phyloP scores from a whole-genome alignment of 1,140 invertebrate genomes.

The Bilobella aurantiaca region DNA sequence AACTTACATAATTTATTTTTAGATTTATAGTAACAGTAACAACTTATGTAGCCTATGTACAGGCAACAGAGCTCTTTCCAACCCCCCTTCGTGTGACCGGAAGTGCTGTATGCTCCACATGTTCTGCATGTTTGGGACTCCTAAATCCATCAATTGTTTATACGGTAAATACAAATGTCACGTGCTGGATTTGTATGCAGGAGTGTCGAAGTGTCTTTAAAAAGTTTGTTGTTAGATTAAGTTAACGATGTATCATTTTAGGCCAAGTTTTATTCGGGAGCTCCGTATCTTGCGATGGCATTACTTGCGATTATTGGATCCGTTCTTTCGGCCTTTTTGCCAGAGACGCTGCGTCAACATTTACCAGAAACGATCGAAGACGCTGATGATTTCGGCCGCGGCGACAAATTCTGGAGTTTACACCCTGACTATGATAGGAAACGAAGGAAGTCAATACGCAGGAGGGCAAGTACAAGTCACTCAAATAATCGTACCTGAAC shows the following conservation, averaged over 20 bases:
- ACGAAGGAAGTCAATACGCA: background rate
- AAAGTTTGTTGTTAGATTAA: too few species aligned
- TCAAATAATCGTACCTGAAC: background rate
- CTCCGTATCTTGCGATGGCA: slow-evolving; percentile 37
- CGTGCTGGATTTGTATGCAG: background rate
- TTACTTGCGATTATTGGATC: slow-evolving; percentile 35
- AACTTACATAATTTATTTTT: background rate
- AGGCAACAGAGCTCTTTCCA: slow-evolving; percentile 57
- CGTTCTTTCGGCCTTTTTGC: slow-evolving; percentile 37
- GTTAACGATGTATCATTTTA: too few species aligned
- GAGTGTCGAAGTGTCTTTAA: too few species aligned
- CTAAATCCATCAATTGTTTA: slow-evolving; percentile 44
- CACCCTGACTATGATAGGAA: too few species aligned
- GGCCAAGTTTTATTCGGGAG: slow-evolving; percentile 26
- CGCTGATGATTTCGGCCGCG: slow-evolving; percentile 13
- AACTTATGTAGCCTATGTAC: slow-evolving; percentile 41
- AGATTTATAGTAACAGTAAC: slow-evolving; percentile 42
- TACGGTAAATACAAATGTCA: slow-evolving; percentile 39
- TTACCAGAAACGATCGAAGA: slow-evolving; percentile 16
- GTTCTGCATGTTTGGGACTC: slow-evolving; percentile 46
- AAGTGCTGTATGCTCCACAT: slow-evolving; percentile 50
- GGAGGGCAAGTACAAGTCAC: background rate
- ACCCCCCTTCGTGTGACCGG: slow-evolving; percentile 56
- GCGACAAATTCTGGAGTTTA: slow-evolving; percentile 34
- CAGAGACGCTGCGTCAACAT: slow-evolving; percentile 38